Conservation (phyloP, 2,797 vertebrate genomes). For the Novumbra hubbsi region DNA sequence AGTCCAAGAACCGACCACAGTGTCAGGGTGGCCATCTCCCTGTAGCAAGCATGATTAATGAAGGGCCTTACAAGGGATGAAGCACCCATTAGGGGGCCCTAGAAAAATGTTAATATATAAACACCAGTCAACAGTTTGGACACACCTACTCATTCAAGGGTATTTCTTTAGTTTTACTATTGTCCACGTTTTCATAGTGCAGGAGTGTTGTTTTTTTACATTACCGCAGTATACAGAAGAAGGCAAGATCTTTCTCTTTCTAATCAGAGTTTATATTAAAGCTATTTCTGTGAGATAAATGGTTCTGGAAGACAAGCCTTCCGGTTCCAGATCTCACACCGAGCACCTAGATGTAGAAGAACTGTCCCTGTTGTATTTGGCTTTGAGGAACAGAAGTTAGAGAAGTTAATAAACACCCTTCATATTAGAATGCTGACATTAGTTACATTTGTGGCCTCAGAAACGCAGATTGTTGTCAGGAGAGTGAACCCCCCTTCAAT, state of each 20-base stretch:
- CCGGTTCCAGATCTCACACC: neutral
- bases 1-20: neutral
- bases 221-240: neutral
- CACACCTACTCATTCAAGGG: neutral
- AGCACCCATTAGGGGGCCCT: too few species aligned
- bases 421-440: neutral
- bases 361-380: neutral
- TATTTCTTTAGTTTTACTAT: neutral
- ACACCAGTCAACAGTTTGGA: too few species aligned
- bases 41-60: neutral
- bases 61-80: too few species aligned
- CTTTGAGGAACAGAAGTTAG: neutral
- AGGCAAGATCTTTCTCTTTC: neutral
- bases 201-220: neutral
- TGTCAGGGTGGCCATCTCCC: conserved; percentile 16
- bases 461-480: neutral
- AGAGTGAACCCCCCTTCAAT: too few species aligned
- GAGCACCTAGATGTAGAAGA: neutral
- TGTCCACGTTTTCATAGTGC: too few species aligned
- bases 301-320: neutral
- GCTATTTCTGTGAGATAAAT: neutral
- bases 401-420: neutral
- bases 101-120: too few species aligned
- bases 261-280: neutral
- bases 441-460: neutral